A percentile compares a stretch with the other conserved stretches of the same genome.
phyloP scores from a whole-genome alignment of 2,888 invertebrate species.

The Machimus rusticus region DNA sequence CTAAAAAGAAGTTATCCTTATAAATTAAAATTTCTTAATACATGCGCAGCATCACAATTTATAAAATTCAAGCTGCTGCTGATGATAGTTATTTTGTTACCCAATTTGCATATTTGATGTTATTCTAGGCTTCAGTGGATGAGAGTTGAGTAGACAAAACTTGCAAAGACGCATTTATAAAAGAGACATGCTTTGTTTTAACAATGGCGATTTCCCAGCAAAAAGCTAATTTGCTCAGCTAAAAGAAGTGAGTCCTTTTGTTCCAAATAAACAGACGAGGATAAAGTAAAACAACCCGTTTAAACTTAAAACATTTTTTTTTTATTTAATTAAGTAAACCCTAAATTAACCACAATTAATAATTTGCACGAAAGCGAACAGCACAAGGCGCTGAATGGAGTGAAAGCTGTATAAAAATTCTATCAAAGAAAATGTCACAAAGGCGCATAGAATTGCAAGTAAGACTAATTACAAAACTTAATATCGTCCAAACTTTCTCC shows the following conservation, averaged over 20 bases:
- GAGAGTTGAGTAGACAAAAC: background rate
- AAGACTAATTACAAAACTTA: background rate
- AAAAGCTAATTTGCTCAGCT: background rate
- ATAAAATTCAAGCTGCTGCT: background rate
- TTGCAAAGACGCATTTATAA: background rate
- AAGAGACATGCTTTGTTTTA: background rate
- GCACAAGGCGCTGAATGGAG: background rate
- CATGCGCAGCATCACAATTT: background rate
- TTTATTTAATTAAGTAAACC: background rate
- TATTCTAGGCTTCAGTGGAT: background rate
- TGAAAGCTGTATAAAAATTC: background rate
- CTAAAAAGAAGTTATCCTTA: background rate
- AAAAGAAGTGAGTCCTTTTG: background rate
- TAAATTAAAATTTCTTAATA: background rate
- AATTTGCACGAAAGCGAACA: background rate
- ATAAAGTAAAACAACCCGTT: background rate
- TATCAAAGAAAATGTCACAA: background rate
- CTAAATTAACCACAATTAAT: background rate
- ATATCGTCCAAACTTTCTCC: background rate
- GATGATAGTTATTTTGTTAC: background rate
- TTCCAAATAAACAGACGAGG: background rate
- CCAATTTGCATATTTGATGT: background rate
- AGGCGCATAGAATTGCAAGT: background rate
- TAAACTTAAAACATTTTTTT: background rate
- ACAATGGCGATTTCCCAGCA: background rate